Evolutionary conservation across 2,888 invertebrate genomes (phyloP), one percentile per base, ranked within the genome.

Genomic region (Microctonus aethiopoides): DNA sequence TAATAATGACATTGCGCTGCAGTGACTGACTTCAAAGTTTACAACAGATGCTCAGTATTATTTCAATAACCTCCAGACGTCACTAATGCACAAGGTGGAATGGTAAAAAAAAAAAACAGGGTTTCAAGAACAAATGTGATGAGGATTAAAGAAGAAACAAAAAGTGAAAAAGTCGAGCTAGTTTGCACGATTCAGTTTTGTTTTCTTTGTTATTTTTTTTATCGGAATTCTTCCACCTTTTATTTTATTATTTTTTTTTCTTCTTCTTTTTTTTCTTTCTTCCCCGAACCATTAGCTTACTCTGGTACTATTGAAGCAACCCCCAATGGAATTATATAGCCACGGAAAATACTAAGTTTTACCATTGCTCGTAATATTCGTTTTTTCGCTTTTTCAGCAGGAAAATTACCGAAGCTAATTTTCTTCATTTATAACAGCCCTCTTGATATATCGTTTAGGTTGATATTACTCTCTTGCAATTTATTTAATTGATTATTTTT

Each of bases 271-370:
- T 34, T 51, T n/a, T n/a, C 61, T 52, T 24, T 29, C 10, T 36
- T 56, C 20, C 2, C 20, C 10, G 16, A 20, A 22, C 7, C 39
- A 13, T 34, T 13, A 60, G 39, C 6, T 60, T 13, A 34, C 32
- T 36, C 20, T 34, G 13, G 20, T 20, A 36, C 36, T 26, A n/a
- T 62, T 46, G 22, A 4, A 22, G 41, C 22, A 52, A 41, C 61
- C 9, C 61, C 41, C 61, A 16, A 22, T 52, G 61, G 26, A 29
- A 46, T 41, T 68, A 24, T 39, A n/a, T 39, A 5, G n/a, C 60
- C 10, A 22, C 11, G 39, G 39, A 64, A 69, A 69, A 63, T 57
- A 57, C 57, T 16, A 65, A 65, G 39, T 65, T 60, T 36, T 39
- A n/a, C 56, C 26, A 54, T 56, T 36, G 39, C 29, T 51, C 29